Percentiles rank a stretch among this genome's conserved stretches.
Evolutionary conservation across 2,113 vertebrate genomes (phyloP).

Genomic region (Apodemus sylvaticus): DNA sequence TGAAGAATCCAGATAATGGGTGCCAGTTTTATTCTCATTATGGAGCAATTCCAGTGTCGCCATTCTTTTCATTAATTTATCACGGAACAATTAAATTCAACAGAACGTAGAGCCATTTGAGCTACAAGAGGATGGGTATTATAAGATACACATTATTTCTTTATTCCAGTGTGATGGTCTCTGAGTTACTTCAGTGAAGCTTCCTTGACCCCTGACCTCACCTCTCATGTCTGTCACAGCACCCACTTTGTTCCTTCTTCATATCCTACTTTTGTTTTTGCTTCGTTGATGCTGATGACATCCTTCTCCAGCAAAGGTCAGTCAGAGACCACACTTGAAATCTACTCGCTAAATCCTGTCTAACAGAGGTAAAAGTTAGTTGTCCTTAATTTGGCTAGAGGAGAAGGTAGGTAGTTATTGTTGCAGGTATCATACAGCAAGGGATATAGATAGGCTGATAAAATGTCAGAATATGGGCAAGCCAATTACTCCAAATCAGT

Average conservation of each 20-base stretch:
- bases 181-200: neutral
- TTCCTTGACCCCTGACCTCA: neutral
- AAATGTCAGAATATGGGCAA: neutral
- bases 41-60: constrained; percentile 2
- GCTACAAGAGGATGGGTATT: neutral
- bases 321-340: neutral
- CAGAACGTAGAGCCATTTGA: constrained; percentile 30
- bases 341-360: neutral
- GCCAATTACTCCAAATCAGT: neutral
- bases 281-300: neutral
- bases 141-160: neutral
- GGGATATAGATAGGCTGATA: neutral
- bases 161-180: neutral
- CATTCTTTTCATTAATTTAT: constrained; percentile 24
- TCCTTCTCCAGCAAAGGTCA: neutral
- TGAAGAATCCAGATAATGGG: constrained; percentile 50
- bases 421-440: neutral
- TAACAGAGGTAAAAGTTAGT: neutral
- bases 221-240: neutral
- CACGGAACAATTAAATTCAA: constrained; percentile 38
- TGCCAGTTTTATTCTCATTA: constrained; percentile 44
- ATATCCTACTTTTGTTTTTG: neutral
- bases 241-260: neutral
- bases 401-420: neutral
- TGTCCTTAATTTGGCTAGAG: neutral